Evolutionary conservation across 2,113 vertebrate genomes (phyloP), one percentile per base, ranked within the genome.

Genomic region (Zosterops japonicus): DNA sequence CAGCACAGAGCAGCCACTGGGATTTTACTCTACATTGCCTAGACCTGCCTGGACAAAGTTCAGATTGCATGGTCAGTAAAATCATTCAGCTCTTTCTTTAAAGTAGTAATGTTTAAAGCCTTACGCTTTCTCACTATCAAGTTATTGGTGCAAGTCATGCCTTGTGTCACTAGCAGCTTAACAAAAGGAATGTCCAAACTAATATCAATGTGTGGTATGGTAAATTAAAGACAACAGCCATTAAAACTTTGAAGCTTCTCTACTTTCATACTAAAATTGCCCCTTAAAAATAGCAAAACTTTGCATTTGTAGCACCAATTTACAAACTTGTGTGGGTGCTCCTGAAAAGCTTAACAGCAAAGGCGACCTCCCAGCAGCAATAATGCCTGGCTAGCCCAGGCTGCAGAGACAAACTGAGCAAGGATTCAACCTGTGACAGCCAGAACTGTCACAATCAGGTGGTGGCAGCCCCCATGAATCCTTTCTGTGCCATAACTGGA

Each of bases 151-250:
- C 14, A 65, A 64, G 24, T 50, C 41, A 42, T 4, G 15, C 41
- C 18, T 55, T 14, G 9, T 36, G 47, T 67, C 72, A 59, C 14
- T 59, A 39, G 39, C 39, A 39, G 76, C 69, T 63, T 42, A 42
- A 24, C 10, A 52, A 68, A 68, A 72, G 23, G 3, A 53, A 53
- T 3, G 10, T 22, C 49, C 41, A 64, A 44, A 46, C 22, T 14
- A 35, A 3, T 36, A 69, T 14, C 31, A 49, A 3, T 9, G 42
- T 2, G 0, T 33, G 21, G 24, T 16, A n/a, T 11, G 12, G 24
- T 27, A 29, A 65, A n/a, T 46, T 50, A 53, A 49, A 46, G 53
- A 65, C 33, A 56, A 22, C 0, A n/a, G 5, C 14, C 36, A 36
- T 35, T 13, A 59, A 56, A 46, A 21, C 56, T 75, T 15, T 47